Conservation (phyloP, 2,888 invertebrate species). For the Arrhopalites spinosus region DNA sequence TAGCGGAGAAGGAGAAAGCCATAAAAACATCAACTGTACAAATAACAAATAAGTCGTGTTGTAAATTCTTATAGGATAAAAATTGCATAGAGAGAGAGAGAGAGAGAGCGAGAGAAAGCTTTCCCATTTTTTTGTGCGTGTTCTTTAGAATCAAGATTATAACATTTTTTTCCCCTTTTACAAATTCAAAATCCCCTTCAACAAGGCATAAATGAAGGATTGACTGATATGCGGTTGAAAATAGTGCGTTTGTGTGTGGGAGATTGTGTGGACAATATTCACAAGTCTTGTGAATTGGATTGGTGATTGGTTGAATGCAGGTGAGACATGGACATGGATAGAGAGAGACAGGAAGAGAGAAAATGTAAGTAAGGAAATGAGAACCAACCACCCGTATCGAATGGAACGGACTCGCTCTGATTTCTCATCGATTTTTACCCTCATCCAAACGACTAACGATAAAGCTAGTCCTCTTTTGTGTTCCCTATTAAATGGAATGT, state of each 20-base stretch:
- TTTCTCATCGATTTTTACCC: conserved; percentile 27
- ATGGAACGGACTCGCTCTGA: conserved; percentile 27
- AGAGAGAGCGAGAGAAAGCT: background rate
- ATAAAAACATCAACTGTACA: background rate
- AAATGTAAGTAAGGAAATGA: conserved; percentile 17
- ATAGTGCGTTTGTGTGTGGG: background rate
- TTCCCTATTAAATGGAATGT: too few relatives aligned
- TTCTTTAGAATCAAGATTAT: background rate
- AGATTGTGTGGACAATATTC: background rate
- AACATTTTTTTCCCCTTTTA: background rate
- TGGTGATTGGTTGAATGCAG: too few relatives aligned
- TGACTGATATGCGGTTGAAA: background rate
- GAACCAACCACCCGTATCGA: conserved; percentile 17
- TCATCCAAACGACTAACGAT: background rate
- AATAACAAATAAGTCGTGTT: too few relatives aligned
- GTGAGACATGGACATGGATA: background rate
- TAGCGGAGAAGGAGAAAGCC: background rate
- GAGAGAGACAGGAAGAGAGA: background rate
- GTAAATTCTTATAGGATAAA: too few relatives aligned
- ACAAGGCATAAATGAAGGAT: background rate
- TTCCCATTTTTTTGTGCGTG: background rate
- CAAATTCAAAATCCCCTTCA: background rate
- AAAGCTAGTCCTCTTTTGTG: background rate
- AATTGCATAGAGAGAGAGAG: too few relatives aligned
- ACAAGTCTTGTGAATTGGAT: too few relatives aligned